Conservation (phyloP, 2,888 invertebrate species). For the Trichopria drosophilae region DNA sequence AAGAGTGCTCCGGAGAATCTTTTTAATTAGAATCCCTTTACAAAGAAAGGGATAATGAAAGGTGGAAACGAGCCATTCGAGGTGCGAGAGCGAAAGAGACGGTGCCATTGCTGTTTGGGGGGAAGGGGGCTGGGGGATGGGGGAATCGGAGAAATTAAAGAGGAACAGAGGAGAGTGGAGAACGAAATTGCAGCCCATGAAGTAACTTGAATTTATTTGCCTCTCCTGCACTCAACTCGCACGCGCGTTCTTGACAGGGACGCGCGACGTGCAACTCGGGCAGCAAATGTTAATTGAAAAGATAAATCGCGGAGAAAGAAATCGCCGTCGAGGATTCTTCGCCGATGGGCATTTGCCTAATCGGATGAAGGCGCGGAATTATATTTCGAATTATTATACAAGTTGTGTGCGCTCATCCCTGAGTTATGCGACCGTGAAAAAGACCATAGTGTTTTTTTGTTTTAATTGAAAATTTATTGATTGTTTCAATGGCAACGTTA, state of each 20-base stretch:
- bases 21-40: conserved; percentile 41
- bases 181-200: conserved; percentile 39
- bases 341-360: too few species aligned
- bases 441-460: too few species aligned
- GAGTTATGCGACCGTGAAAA: too few species aligned
- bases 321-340: conserved; percentile 7
- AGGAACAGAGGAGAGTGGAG: conserved; percentile 13
- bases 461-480: too few species aligned
- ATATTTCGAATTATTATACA: too few species aligned
- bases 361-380: too few species aligned
- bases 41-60: conserved; percentile 11
- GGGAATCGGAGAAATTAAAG: conserved; percentile 21
- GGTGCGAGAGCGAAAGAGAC: too few species aligned
- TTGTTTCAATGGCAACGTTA: too few species aligned
- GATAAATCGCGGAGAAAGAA: conserved; percentile 22
- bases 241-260: neutral
- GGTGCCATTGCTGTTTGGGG: too few species aligned
- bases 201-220: conserved; percentile 37
- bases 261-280: conserved; percentile 5
- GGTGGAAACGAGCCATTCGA: too few species aligned
- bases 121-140: too few species aligned
- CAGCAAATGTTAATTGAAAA: conserved; percentile 26
- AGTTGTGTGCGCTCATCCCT: too few species aligned
- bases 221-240: neutral
- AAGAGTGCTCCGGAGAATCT: conserved; percentile 34